phyloP scores from a whole-genome alignment of 2,888 invertebrate genomes.

The Drosophila helvetica region DNA sequence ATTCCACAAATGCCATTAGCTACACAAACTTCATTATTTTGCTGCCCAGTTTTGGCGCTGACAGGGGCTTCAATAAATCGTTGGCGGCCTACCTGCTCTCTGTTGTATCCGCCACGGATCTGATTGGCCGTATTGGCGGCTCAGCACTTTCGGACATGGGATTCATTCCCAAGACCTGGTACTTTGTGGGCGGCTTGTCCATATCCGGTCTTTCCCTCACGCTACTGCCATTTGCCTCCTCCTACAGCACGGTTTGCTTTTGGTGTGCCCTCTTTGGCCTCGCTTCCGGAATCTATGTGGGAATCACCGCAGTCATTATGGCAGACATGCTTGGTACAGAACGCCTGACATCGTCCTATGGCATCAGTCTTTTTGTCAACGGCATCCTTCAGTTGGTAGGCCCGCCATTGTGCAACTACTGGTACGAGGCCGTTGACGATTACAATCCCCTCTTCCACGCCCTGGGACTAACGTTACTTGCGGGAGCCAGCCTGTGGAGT shows the following conservation, averaged over 20 bases:
- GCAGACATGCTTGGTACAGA: slow-evolving; percentile 94
- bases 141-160: slow-evolving; percentile 92
- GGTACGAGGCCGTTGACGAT: slow-evolving; percentile 87
- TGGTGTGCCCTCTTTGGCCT: slow-evolving; percentile 92
- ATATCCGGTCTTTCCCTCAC: slow-evolving; percentile 91
- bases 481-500: slow-evolving; percentile 90
- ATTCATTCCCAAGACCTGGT: slow-evolving; percentile 91
- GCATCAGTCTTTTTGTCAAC: slow-evolving; percentile 93
- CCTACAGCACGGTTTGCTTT: slow-evolving; percentile 87
- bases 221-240: slow-evolving; percentile 88
- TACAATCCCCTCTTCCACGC: slow-evolving; percentile 90
- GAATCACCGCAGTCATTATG: slow-evolving; percentile 94
- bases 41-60: slow-evolving; percentile 90
- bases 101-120: slow-evolving; percentile 91
- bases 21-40: slow-evolving; percentile 94
- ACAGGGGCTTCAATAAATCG: slow-evolving; percentile 89
- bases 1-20: slow-evolving; percentile 93
- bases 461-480: slow-evolving; percentile 89
- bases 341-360: slow-evolving; percentile 92
- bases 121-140: slow-evolving; percentile 93
- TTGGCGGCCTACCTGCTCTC: slow-evolving; percentile 90
- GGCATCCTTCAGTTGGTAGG: slow-evolving; percentile 92
- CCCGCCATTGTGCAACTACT: slow-evolving; percentile 92
- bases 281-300: slow-evolving; percentile 93
- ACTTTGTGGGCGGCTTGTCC: slow-evolving; percentile 91